Percentiles rank a stretch among this genome's conserved stretches.
phyloP scores from a whole-genome alignment of 2,888 invertebrate species.

The Junonia oenone region DNA sequence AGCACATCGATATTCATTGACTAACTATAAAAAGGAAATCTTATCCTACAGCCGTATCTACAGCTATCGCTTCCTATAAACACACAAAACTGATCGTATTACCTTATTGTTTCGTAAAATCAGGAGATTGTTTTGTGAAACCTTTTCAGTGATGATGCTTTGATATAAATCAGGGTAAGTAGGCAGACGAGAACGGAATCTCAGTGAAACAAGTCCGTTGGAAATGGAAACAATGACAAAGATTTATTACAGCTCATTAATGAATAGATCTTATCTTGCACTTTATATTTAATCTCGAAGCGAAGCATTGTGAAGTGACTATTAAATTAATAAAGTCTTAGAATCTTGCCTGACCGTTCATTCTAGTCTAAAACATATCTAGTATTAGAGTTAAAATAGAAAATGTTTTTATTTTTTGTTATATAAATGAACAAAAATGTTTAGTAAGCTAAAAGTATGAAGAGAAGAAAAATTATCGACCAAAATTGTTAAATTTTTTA shows the following conservation, averaged over 20 bases:
- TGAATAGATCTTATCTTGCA: background rate
- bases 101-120: constrained; percentile 33
- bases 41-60: background rate
- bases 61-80: constrained; percentile 19
- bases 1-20: no score
- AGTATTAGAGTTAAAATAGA: background rate
- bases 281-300: background rate
- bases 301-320: background rate
- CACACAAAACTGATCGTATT: constrained; percentile 30
- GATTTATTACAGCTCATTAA: constrained; percentile 1
- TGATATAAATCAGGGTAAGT: constrained; percentile 24
- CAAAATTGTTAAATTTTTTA: no score
- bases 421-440: no score
- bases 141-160: constrained; percentile 24
- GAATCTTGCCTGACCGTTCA: background rate
- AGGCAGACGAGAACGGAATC: constrained; percentile 12
- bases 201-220: background rate
- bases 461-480: no score
- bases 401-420: background rate
- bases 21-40: background rate
- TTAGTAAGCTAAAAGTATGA: no score
- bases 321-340: background rate
- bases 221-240: background rate
- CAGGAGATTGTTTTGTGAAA: constrained; percentile 31
- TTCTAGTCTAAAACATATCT: background rate